These are phyloP conservation scores for Charanyca ferruginea DNA, from an alignment of 2,888 invertebrate species.

Conservation along the genomic window DNA sequence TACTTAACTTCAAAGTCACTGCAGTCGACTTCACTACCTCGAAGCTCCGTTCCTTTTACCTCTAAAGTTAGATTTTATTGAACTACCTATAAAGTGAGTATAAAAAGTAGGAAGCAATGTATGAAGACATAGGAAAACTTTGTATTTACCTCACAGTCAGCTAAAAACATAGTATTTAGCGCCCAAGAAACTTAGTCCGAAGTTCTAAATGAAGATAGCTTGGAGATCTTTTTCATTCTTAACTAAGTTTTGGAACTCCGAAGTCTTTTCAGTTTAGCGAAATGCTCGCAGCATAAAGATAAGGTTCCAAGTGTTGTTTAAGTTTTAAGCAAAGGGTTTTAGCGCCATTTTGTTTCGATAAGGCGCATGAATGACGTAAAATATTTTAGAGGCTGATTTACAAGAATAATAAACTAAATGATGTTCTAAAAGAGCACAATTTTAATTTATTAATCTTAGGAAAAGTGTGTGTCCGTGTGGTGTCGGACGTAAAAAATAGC, in stretches of 20 bases:
- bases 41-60: constrained; percentile 68
- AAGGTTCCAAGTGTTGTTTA: constrained; percentile 29
- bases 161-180: constrained; percentile 41
- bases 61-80: constrained; percentile 72
- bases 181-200: constrained; percentile 16
- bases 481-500: too few species aligned
- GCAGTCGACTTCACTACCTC: constrained; percentile 17
- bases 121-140: constrained; percentile 44
- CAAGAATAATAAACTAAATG: background rate
- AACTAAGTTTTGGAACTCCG: constrained; percentile 27
- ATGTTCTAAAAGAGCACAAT: too few species aligned
- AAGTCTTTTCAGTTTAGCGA: constrained; percentile 46
- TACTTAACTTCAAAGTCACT: constrained; percentile 38
- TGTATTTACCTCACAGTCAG: constrained; percentile 39
- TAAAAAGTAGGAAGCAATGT: constrained; percentile 55
- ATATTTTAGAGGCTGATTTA: constrained; percentile 4
- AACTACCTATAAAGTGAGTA: constrained; percentile 62
- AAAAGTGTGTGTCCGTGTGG: too few species aligned
- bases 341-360: constrained; percentile 32
- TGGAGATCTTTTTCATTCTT: constrained; percentile 26
- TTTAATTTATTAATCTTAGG: background rate
- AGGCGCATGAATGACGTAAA: constrained; percentile 6
- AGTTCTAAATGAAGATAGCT: constrained; percentile 45
- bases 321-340: constrained; percentile 29
- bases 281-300: constrained; percentile 31